These are phyloP conservation scores for Chaitophorus viminalis DNA, from an alignment of 2,888 invertebrate species.

Conservation along the genomic window DNA sequence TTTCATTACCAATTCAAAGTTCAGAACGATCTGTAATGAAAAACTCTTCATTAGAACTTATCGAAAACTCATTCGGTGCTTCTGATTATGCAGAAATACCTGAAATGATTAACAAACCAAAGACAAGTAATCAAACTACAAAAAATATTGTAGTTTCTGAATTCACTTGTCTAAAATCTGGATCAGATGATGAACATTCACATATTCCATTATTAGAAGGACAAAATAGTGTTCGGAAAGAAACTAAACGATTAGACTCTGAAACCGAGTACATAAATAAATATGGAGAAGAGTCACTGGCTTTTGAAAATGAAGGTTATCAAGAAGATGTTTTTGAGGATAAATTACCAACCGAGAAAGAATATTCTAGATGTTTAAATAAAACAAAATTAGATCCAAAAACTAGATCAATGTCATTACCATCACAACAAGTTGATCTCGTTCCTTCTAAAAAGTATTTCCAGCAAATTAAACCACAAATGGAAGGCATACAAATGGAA, in stretches of 20 bases:
- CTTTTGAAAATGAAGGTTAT: constrained; percentile 67
- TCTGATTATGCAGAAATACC: constrained; percentile 62
- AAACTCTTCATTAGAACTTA: constrained; percentile 48
- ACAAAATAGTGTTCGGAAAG: constrained; percentile 35
- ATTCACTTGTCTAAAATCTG: constrained; percentile 38
- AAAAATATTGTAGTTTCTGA: constrained; percentile 64
- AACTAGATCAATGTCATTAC: constrained; percentile 54
- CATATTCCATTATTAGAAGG: background rate
- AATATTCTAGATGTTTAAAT: constrained; percentile 21
- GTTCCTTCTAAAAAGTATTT: constrained; percentile 45
- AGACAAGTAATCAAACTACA: constrained; percentile 65
- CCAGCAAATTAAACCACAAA: constrained; percentile 52
- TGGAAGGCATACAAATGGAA: constrained; percentile 66
- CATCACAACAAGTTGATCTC: constrained; percentile 9
- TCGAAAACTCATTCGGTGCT: constrained; percentile 48
- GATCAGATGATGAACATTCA: background rate
- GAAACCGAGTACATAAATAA: constrained; percentile 66
- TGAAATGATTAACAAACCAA: constrained; percentile 62
- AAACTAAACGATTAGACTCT: constrained; percentile 64
- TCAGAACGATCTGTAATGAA: constrained; percentile 21
- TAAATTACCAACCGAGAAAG: background rate
- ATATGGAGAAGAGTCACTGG: constrained; percentile 65
- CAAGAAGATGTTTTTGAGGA: constrained; percentile 65
- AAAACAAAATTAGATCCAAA: constrained; percentile 63
- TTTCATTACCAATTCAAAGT: constrained; percentile 53